phyloP scores from a whole-genome alignment of 2,888 invertebrate species.

The Eudiplozoon nipponicum region DNA sequence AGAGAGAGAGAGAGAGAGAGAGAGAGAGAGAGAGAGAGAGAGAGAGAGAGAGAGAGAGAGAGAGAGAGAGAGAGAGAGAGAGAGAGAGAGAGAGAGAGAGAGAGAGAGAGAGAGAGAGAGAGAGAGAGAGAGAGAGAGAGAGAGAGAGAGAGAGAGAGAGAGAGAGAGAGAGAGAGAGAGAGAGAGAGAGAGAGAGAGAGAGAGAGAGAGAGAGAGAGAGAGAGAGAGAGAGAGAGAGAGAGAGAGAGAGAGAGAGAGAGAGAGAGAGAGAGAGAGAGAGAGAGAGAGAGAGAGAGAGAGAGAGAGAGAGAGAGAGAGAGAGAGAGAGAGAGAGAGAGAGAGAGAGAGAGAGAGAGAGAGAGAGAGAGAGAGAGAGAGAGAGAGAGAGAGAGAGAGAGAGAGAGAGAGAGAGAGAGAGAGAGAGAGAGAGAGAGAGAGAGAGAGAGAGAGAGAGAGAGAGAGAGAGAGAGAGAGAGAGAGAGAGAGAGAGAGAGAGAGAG shows the following conservation, averaged over 20 bases:
- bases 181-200: neutral
- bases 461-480: constrained; percentile 6
- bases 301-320: constrained; percentile 7
- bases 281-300: constrained; percentile 8
- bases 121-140: constrained; percentile 7
- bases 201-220: constrained; percentile 8
- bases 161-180: constrained; percentile 1
- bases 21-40: constrained; percentile 7
- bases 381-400: constrained; percentile 7
- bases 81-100: neutral
- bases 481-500: constrained; percentile 7
- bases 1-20: constrained; percentile 6
- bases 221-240: constrained; percentile 7
- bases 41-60: constrained; percentile 7
- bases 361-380: constrained; percentile 8
- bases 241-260: constrained; percentile 9
- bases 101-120: constrained; percentile 6
- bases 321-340: constrained; percentile 7
- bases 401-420: constrained; percentile 7
- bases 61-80: constrained; percentile 4
- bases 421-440: constrained; percentile 8
- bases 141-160: constrained; percentile 7
- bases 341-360: constrained; percentile 7
- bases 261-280: constrained; percentile 9
- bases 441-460: constrained; percentile 7